Evolutionary conservation across 1,140 invertebrate genomes (phyloP), one percentile per base, ranked within the genome.

Genomic region (Hyphantria cunea): DNA sequence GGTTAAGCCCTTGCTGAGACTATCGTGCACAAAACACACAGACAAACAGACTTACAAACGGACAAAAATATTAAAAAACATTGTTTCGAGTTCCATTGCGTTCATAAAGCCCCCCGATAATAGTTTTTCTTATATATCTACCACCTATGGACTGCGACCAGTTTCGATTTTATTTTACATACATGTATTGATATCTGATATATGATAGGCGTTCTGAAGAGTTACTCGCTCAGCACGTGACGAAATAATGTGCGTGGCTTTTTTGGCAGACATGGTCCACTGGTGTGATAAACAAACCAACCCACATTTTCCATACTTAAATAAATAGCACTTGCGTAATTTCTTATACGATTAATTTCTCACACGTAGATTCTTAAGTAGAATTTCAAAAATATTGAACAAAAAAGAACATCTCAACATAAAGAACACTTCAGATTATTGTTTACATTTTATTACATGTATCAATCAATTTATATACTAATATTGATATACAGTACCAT

Each of bases 241-340:
- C 45, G 47, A 32, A 39, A 58, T 10, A 48, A 58, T 48, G 48
- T 49, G 55, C 55, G 55, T 58, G 45, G 49, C 55, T 58, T 49
- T 56, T 59, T 51, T 60, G 56, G 56, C 56, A 60, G 48, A 51
- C 56, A 12, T 42, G 14, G 17, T 42, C 25, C 8, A 9, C 39
- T 60, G 9, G 45, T 48, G 37, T 60, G 31, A 25, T 51, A 60
- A 60, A 60, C 48, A 50, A 50, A 51, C 13, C 37, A 60, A 47
- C 34, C 47, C 14, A 51, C 50, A 60, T 42, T 15, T 50, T 48
- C 34, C 33, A 25, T 51, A 44, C 56, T 37, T 48, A 60, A 50
- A 51, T 51, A 51, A 15, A 48, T 41, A 42, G 3, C 3, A 60
- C 37, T 41, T 51, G 48, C 56, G 56, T 50, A 15, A 42, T 32